Evolutionary conservation across 2,888 invertebrate species (phyloP), one percentile per base, ranked within the genome.

Genomic region (Cheilosia vulpina): DNA sequence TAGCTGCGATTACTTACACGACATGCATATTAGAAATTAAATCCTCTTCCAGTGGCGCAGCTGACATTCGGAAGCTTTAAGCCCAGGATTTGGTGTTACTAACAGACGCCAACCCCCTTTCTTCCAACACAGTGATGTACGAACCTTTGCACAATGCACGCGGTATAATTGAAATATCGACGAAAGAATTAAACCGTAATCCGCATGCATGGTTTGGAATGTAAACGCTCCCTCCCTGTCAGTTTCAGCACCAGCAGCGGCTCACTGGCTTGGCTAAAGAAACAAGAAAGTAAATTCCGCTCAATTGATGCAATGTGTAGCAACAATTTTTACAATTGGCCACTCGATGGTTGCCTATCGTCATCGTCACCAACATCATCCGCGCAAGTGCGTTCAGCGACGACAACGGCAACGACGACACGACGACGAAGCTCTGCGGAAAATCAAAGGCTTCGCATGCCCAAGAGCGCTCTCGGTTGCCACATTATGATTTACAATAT

Each of bases 401-500:
- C 68, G 9, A 34, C 4, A 2, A 13, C 19, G 24, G 53, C 62
- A 31, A 7, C 31, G 2, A 31, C 31, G 31, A 9, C 31, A 31
- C 62, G 9, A 38, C 4, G 4, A 13, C 27, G 38, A 65, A 62
- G 69, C 52, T 69, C 45, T 58, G 17, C 45, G 17, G 19, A 11
- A 57, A 68, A 53, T 50, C 38, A 71, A 78, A 77, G 65, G 21
- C 83, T 69, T 65, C 68, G 38, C 53, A 57, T 68, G 58, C 27
- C 68, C 73, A 69, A 75, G 43, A 76, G 76, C 63, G 43, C 27
- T 21, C 15, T n/a, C 34, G 13, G 79, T 79, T 73, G 57, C 82
- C 80, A 80, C 80, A 80, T 80, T 80, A 75, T 75, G 69, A 84
- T 75, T 84, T 60, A 84, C 84, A 80, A 68, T 75, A 69, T 83